A percentile compares a stretch with the other conserved stretches of the same genome.
Conservation (phyloP, 2,113 vertebrate species). For the Gavialis gangeticus region DNA sequence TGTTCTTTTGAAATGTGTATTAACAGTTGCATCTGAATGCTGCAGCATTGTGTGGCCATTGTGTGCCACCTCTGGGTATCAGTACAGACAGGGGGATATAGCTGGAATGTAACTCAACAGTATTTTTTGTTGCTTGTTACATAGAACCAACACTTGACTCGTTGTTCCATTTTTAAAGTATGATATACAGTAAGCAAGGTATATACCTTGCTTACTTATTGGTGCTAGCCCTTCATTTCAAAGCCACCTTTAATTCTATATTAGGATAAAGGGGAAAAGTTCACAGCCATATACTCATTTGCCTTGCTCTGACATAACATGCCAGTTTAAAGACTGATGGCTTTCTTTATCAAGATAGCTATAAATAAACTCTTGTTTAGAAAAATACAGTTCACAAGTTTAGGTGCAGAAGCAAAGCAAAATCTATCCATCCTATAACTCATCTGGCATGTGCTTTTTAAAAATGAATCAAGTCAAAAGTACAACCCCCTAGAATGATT, state of each 20-base stretch:
- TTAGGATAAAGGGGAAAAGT: neutral
- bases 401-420: neutral
- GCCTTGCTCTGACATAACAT: neutral
- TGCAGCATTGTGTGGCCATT: slow-evolving; percentile 6
- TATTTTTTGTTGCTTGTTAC: fast-evolving
- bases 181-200: neutral
- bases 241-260: neutral
- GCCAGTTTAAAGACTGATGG: neutral
- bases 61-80: neutral
- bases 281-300: neutral
- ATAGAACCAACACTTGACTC: neutral
- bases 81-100: slow-evolving; percentile 33
- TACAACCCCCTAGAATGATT: neutral
- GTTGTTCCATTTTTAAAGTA: neutral
- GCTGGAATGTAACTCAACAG: neutral
- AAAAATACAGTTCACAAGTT: neutral
- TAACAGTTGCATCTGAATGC: slow-evolving; percentile 41
- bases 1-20: slow-evolving; percentile 30
- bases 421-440: neutral
- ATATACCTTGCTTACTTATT: slow-evolving; percentile 5
- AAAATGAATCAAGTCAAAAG: neutral
- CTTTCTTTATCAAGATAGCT: neutral
- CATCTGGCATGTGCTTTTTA: neutral
- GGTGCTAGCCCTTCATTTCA: slow-evolving; percentile 14
- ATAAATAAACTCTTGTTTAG: neutral